phyloP scores from a whole-genome alignment of 2,888 invertebrate genomes.

The Cephus runcator region DNA sequence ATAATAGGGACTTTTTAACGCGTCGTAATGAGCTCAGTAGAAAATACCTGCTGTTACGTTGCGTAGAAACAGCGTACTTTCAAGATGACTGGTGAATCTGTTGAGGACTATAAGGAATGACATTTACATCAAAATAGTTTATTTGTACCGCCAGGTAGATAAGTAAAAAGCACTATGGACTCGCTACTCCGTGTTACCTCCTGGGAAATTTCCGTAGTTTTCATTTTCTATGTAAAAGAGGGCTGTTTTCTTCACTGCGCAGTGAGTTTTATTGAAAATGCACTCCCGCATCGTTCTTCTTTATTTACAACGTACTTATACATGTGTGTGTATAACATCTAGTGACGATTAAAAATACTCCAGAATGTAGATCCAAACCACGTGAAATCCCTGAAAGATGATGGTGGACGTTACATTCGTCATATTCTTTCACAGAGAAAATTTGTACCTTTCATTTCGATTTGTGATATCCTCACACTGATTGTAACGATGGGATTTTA shows the following conservation, averaged over 20 bases:
- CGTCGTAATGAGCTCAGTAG: neutral
- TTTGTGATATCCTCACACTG: neutral
- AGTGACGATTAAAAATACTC: neutral
- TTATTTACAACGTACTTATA: neutral
- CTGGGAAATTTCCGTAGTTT: conserved; percentile 39
- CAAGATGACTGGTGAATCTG: too few species aligned
- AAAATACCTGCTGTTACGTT: neutral
- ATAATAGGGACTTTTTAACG: neutral
- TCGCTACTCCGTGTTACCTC: conserved; percentile 26
- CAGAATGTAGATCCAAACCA: neutral
- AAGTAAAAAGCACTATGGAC: conserved; percentile 6
- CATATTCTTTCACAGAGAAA: conserved; percentile 6
- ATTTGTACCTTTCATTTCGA: neutral
- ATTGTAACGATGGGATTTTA: neutral
- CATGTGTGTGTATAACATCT: neutral
- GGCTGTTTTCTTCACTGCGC: neutral
- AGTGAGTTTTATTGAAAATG: conserved; percentile 27
- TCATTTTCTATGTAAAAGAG: conserved; percentile 26
- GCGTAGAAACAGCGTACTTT: too few species aligned
- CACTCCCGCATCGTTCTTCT: neutral
- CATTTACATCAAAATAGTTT: conserved; percentile 22
- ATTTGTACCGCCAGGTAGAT: neutral
- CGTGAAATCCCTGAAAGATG: neutral
- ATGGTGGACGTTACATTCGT: neutral
- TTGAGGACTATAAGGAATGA: conserved; percentile 2